A percentile compares a stretch with the other conserved stretches of the same genome.
Evolutionary conservation across 2,113 vertebrate genomes (phyloP).

Genomic region (Apteryx mantelli): DNA sequence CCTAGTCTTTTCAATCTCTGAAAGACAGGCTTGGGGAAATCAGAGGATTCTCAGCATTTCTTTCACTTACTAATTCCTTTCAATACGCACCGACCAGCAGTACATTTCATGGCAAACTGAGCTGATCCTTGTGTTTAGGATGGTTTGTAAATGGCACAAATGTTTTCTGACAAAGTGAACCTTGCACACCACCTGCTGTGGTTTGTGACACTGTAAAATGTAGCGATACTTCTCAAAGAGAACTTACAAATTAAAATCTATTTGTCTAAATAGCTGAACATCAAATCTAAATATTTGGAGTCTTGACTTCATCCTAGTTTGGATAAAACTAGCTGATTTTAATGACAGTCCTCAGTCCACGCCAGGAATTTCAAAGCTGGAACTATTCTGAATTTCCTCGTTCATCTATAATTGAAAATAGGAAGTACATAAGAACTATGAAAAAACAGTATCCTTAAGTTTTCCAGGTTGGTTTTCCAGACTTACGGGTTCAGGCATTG

Average conservation of each 20-base stretch:
- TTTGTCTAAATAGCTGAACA: not conserved
- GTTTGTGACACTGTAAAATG: not conserved
- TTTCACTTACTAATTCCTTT: not conserved
- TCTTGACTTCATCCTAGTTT: not conserved
- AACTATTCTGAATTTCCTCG: not conserved
- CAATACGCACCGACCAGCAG: not conserved
- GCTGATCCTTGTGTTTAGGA: not conserved
- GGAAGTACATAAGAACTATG: not conserved
- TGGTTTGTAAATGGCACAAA: not conserved
- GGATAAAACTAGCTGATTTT: not conserved
- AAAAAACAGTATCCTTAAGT: not conserved
- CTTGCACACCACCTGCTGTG: not conserved
- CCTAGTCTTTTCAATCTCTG: not conserved
- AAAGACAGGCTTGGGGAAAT: not conserved
- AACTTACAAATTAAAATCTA: not conserved
- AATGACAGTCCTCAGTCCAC: not conserved
- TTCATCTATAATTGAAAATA: not conserved
- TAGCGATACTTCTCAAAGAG: not conserved
- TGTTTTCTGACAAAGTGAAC: not conserved
- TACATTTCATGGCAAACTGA: not conserved
- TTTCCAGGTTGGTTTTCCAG: not conserved
- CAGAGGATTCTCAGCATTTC: not conserved
- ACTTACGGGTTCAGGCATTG: not conserved
- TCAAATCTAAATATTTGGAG: not conserved
- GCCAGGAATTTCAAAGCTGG: not conserved